Conservation (phyloP, 2,113 vertebrate species). For the Saguinus midas region DNA sequence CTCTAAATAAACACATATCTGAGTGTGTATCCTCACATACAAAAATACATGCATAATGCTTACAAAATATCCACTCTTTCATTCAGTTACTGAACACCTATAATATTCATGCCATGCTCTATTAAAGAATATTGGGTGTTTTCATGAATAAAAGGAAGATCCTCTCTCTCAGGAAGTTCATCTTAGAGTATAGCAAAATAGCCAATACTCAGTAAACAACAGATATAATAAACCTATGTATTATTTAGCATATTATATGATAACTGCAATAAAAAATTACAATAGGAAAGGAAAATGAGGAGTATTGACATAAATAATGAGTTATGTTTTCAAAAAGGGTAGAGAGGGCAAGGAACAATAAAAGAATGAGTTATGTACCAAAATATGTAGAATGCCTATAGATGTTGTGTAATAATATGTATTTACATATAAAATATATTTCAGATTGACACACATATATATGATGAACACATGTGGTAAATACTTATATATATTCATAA, state of each 20-base stretch:
- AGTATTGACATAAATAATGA: not conserved
- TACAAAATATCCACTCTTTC: not conserved
- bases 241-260: not conserved
- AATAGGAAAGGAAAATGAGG: not conserved
- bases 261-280: not conserved
- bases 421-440: not conserved
- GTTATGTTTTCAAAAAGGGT: not conserved
- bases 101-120: not conserved
- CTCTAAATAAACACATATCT: not conserved
- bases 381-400: not conserved
- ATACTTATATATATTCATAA: not conserved
- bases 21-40: not conserved
- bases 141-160: not conserved
- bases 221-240: not conserved
- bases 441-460: not conserved
- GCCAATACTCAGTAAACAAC: not conserved
- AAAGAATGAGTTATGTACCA: not conserved
- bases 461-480: not conserved
- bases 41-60: not conserved
- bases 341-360: not conserved
- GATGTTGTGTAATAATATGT: not conserved
- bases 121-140: not conserved
- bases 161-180: not conserved
- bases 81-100: not conserved
- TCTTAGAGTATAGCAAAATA: not conserved